A percentile compares a stretch with the other conserved stretches of the same genome.
These are phyloP conservation scores for Tor tambroides DNA, from an alignment of 2,113 vertebrate genomes.

Conservation along the genomic window DNA sequence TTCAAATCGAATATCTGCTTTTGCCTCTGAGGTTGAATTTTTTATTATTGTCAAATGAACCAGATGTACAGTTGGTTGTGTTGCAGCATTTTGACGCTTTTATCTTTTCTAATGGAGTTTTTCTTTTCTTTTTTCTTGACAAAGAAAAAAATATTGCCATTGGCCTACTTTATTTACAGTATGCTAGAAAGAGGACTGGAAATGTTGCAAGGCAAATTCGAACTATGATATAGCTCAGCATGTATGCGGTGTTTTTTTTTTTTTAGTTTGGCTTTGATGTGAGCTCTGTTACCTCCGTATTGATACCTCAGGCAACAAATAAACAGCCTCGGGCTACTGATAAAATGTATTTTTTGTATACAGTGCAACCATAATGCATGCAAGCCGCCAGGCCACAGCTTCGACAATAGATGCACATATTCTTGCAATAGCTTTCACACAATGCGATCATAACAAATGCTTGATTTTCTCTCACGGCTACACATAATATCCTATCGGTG, in stretches of 20 bases:
- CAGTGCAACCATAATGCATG: neutral
- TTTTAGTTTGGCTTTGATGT: neutral
- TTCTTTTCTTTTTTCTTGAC: neutral
- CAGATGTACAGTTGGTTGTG: constrained; percentile 2
- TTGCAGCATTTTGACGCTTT: neutral
- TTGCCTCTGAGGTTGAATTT: neutral
- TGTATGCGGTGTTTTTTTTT: neutral
- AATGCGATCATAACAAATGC: neutral
- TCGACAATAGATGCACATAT: neutral
- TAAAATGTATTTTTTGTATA: neutral
- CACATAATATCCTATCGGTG: neutral
- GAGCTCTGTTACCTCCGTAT: neutral
- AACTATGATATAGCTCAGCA: neutral
- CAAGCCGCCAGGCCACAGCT: neutral
- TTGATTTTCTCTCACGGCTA: neutral
- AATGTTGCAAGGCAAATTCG: neutral
- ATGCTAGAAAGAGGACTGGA: neutral
- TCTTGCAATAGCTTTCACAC: neutral
- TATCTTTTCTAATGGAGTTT: neutral
- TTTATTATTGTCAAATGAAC: neutral
- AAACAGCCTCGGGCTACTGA: neutral
- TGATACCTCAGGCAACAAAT: neutral
- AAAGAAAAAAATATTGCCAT: neutral
- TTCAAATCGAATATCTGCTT: constrained; percentile 22
- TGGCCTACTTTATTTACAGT: neutral